Evolutionary conservation across 2,888 invertebrate genomes (phyloP).

Genomic region (Calameuta pallipes): DNA sequence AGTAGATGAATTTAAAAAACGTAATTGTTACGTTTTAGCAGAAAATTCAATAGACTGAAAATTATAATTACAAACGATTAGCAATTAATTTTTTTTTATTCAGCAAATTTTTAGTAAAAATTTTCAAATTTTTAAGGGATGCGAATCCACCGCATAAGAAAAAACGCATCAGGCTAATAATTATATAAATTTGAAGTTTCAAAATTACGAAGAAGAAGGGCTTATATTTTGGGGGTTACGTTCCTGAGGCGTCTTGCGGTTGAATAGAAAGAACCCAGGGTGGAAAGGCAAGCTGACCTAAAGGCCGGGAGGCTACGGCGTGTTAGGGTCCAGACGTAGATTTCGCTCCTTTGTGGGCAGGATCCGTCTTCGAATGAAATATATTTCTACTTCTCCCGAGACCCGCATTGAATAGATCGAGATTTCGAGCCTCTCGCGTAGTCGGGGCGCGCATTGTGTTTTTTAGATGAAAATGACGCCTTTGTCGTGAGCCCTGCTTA

Average conservation of each 20-base stretch:
- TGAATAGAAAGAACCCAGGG: slow-evolving; percentile 26
- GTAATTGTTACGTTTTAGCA: background rate
- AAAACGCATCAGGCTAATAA: slow-evolving; percentile 10
- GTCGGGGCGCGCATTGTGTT: slow-evolving; percentile 34
- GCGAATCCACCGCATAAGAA: background rate
- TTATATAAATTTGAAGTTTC: background rate
- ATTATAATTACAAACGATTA: background rate
- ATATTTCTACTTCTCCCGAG: slow-evolving; percentile 35
- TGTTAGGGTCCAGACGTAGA: slow-evolving; percentile 54
- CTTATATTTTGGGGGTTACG: slow-evolving; percentile 14
- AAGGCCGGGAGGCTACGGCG: slow-evolving; percentile 35
- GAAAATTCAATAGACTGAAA: background rate
- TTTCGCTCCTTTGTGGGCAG: slow-evolving; percentile 52
- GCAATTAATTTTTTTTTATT: background rate
- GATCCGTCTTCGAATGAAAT: slow-evolving; percentile 45
- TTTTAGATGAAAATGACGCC: slow-evolving; percentile 10
- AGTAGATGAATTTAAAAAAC: background rate
- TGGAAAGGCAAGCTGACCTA: slow-evolving; percentile 20
- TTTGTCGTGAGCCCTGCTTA: background rate
- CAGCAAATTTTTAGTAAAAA: background rate
- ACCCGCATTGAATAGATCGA: slow-evolving; percentile 35
- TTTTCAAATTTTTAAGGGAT: background rate
- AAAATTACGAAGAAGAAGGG: background rate
- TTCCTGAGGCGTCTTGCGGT: slow-evolving; percentile 27
- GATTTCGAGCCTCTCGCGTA: slow-evolving; percentile 31